These are phyloP conservation scores for Alfaro cultratus DNA, from an alignment of 2,797 vertebrate species.

Conservation along the genomic window DNA sequence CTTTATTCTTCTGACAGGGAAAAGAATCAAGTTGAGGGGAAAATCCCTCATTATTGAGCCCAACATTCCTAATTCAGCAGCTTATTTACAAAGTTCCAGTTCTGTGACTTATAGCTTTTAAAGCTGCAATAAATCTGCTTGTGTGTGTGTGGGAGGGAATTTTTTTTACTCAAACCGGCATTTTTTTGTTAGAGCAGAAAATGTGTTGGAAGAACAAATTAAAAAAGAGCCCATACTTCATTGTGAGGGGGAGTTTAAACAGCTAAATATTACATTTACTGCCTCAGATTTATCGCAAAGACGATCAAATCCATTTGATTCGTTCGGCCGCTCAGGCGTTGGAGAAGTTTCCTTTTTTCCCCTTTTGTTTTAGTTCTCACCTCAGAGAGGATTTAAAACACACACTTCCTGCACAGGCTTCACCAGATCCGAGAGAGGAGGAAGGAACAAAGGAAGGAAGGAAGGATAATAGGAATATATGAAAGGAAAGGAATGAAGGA, in stretches of 20 bases:
- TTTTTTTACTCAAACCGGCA: slow-evolving; percentile 40
- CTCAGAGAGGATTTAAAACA: background rate
- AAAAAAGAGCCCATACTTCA: slow-evolving; percentile 16
- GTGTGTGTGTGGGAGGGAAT: slow-evolving; percentile 20
- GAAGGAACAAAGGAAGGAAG: too few relatives aligned
- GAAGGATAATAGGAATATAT: too few relatives aligned
- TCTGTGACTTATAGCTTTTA: slow-evolving; percentile 65
- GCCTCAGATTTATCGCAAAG: slow-evolving; percentile 16
- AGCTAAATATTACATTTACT: slow-evolving; percentile 11
- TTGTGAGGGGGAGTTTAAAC: slow-evolving; percentile 6
- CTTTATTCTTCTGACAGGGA: slow-evolving; percentile 43
- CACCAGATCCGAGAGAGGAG: background rate
- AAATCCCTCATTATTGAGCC: slow-evolving; percentile 43
- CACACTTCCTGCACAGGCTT: background rate
- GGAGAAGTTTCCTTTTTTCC: background rate
- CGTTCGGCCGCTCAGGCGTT: background rate
- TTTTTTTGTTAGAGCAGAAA: slow-evolving; percentile 20
- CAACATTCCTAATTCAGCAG: slow-evolving; percentile 19
- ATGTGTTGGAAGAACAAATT: slow-evolving; percentile 15
- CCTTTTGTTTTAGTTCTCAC: background rate
- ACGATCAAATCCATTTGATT: slow-evolving; percentile 11
- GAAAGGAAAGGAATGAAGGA: too few relatives aligned
- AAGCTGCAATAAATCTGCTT: slow-evolving; percentile 43
- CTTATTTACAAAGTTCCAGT: slow-evolving; percentile 55
- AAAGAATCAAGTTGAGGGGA: slow-evolving; percentile 65